These are phyloP conservation scores for Theonella swinhoei DNA, from an alignment of 37 sponge, comb jelly and placozoan genomes.

Conservation along the genomic window DNA sequence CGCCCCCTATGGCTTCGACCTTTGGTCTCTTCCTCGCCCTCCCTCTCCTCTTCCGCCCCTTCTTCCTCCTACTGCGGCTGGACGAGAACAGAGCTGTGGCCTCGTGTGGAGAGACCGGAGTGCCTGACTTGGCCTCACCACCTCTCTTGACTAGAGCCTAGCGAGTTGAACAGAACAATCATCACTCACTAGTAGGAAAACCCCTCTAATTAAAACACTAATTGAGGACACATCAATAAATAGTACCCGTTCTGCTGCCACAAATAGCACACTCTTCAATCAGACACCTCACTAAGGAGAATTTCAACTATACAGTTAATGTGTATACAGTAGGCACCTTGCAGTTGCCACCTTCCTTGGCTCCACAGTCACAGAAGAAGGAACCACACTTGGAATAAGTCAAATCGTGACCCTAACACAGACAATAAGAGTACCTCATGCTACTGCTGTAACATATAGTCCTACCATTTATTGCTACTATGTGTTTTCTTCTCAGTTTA, in stretches of 20 bases:
- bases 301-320: no score
- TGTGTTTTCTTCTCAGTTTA: background rate
- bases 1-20: background rate
- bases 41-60: conserved; percentile 29
- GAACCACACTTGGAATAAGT: conserved; percentile 87
- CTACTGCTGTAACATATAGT: background rate
- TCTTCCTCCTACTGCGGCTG: conserved; percentile 2
- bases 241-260: no score
- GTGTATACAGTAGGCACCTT: no score
- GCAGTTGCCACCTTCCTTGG: conserved; percentile 82
- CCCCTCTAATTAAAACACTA: no score
- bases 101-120: conserved; percentile 20
- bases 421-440: background rate
- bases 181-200: no score
- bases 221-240: no score
- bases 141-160: conserved; percentile 68
- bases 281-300: no score
- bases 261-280: no score
- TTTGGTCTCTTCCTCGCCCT: conserved; percentile 21
- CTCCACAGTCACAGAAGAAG: conserved; percentile 97
- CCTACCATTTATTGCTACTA: background rate
- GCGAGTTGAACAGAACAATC: background rate
- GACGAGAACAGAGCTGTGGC: conserved; percentile 2
- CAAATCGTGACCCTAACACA: conserved; percentile 75
- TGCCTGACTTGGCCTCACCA: conserved; percentile 1